Percentiles rank a stretch among this genome's conserved stretches.
These are phyloP conservation scores for Sebastolobus altivelis DNA, from an alignment of 2,797 vertebrate genomes.

Conservation along the genomic window DNA sequence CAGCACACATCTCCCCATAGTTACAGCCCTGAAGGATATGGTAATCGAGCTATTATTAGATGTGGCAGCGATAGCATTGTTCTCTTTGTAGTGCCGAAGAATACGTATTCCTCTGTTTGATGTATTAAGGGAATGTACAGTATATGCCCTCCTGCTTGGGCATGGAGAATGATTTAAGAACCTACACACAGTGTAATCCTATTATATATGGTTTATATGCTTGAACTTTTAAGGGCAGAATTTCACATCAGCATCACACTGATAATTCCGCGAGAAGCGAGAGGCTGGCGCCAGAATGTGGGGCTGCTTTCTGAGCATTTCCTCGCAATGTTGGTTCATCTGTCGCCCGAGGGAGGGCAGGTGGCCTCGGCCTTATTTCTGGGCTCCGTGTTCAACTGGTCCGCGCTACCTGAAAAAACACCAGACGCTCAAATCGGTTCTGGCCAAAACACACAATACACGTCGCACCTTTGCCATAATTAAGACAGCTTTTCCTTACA, in stretches of 20 bases:
- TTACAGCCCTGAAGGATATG: slow-evolving; percentile 75
- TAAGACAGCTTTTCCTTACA: slow-evolving; percentile 48
- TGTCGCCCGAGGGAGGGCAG: slow-evolving; percentile 71
- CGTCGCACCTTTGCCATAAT: slow-evolving; percentile 50
- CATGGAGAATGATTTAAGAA: slow-evolving; percentile 62
- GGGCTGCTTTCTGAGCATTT: slow-evolving; percentile 42
- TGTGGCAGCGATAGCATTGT: slow-evolving; percentile 72
- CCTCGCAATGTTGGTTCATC: slow-evolving; percentile 53
- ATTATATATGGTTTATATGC: slow-evolving; percentile 52
- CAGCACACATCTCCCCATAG: slow-evolving; percentile 70
- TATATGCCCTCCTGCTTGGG: slow-evolving; percentile 45
- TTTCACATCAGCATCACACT: slow-evolving; percentile 55
- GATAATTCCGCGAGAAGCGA: slow-evolving; percentile 43
- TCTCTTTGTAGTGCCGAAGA: slow-evolving; percentile 78
- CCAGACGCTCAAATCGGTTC: neutral
- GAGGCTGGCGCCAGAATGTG: slow-evolving; percentile 27
- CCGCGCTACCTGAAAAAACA: slow-evolving; percentile 31
- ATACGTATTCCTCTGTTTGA: slow-evolving; percentile 74
- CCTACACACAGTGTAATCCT: slow-evolving; percentile 53
- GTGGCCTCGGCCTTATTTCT: slow-evolving; percentile 66
- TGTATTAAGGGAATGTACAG: slow-evolving; percentile 60
- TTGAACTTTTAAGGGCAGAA: slow-evolving; percentile 61
- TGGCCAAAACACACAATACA: slow-evolving; percentile 52
- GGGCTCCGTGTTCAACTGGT: slow-evolving; percentile 51
- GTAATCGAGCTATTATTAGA: slow-evolving; percentile 80